Conservation (phyloP, 2,113 vertebrate genomes). For the Tricholaema leucomelas region DNA sequence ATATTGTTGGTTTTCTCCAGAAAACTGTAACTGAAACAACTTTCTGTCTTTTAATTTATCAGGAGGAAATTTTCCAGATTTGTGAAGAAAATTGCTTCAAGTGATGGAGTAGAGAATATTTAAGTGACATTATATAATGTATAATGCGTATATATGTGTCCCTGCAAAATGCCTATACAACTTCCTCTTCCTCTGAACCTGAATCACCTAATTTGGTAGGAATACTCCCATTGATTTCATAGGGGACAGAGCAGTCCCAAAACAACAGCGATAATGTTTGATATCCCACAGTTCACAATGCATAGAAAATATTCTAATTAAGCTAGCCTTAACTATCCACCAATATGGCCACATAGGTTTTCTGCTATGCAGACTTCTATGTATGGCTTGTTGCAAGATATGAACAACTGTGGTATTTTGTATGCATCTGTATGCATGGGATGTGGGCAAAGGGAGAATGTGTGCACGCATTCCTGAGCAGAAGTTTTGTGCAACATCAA, state of each 20-base stretch:
- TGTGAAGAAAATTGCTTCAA: slow-evolving; percentile 26
- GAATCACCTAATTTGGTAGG: not conserved
- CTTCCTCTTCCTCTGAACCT: not conserved
- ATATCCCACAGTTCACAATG: not conserved
- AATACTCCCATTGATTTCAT: not conserved
- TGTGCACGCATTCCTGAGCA: not conserved
- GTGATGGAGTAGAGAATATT: not conserved
- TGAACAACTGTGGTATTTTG: not conserved
- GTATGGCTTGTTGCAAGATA: not conserved
- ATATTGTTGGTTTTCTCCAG: not conserved
- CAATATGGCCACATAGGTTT: rapidly evolving
- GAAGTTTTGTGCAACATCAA: not conserved
- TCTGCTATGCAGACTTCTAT: not conserved
- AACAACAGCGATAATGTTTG: not conserved
- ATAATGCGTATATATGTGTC: not conserved
- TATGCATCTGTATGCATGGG: not conserved
- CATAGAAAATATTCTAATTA: not conserved
- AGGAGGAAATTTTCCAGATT: slow-evolving; percentile 36
- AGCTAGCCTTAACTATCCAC: not conserved
- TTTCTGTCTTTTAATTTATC: slow-evolving; percentile 10
- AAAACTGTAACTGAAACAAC: not conserved
- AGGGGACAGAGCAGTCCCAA: not conserved
- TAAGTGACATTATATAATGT: slow-evolving; percentile 6
- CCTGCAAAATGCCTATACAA: not conserved
- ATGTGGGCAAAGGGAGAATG: rapidly evolving